Evolutionary conservation across 2,113 vertebrate species (phyloP), one percentile per base, ranked within the genome.

Genomic region (Carassius gibelio): DNA sequence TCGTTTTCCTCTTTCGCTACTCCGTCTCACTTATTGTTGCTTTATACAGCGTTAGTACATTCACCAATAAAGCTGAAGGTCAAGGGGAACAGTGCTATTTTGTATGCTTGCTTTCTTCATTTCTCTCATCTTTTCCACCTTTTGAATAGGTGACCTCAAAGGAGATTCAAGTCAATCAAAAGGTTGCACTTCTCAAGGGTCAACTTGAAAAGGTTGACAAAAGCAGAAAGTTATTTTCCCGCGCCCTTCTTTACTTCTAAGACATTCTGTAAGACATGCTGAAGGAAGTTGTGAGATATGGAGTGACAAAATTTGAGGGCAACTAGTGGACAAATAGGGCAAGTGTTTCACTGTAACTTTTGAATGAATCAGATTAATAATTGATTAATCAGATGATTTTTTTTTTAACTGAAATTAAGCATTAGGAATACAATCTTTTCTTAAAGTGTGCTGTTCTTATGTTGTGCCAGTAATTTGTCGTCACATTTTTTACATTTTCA

Each of bases 121-220:
- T 17, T 14, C 17, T 36, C 21, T 52, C 19, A 36, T 61, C n/a
- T 71, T 34, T 61, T 34, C 68, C 0, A 4, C 19, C 21, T 17
- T 81, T 45, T 77, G 3, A 86, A 78, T 30, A 77, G 57, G 79
- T 68, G 72, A 66, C 84, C 75, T 80, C 14, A 86, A 38, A 55
- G 4, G 45, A 72, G 36, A 66, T 23, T 48, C 62, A n/a, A 9
- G 30, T 26, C 55, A 57, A 26, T 59, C 52, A 83, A 74, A 55
- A 34, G 14, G 30, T 52, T 71, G 19, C 69, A 75, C 3, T 36
- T 19, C 71, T 66, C 5, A 69, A 64, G 66, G 38, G 52, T 9
- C 34, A 79, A 38, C 55, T 42, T 79, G 19, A 55, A 76, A 76
- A 76, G 75, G 55, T 38, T 79, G 55, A 79, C n/a, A 1, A 77